Evolutionary conservation across 1,140 invertebrate genomes (phyloP), one percentile per base, ranked within the genome.

Genomic region (Drosophila pseudoananassae): DNA sequence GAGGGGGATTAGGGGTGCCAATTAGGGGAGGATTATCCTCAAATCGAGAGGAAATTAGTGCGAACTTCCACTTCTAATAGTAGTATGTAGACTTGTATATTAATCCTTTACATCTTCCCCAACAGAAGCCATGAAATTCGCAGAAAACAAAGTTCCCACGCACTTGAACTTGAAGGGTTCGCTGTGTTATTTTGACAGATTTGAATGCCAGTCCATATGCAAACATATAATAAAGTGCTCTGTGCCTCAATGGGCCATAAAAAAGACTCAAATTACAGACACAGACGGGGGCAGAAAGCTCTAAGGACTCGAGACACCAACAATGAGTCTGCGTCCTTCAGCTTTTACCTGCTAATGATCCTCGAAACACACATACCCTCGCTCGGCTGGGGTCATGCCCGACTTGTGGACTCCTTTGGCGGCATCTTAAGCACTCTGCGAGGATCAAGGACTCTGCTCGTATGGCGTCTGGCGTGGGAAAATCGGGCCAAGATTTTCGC

Each of bases 141-240:
- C 65, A 68, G 82, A 85, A 85, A 59, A 50, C 36, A 50, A 78
- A 71, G 66, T 85, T 85, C 82, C 82, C 82, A 85, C 82, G 82
- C 82, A 85, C 82, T 85, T 85, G 82, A 85, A 85, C 78, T 82
- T 84, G 81, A 84, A 85, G 82, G 82, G 61, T 69, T 46, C 31
- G 64, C 47, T 58, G 60, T 51, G 40, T 51, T 77, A 76, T 84
- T 84, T 84, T 79, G 78, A 81, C 78, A 81, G 75, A 73, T 72
- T 76, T 25, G 23, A 70, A 76, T 76, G 72, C 49, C 23, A 15
- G 12, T 45, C 8, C 29, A 7, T 17, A 27, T 31, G 3, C 17
- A 57, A 31, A 53, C 25, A 76, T 53, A 58, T 47, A 40, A 55
- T 31, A 61, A 55, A 49, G 43, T 46, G 23, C 5, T 20, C 6